Base-by-base conservation (phyloP, 2,888 invertebrate species). In the Drosophila siamana region DNA sequence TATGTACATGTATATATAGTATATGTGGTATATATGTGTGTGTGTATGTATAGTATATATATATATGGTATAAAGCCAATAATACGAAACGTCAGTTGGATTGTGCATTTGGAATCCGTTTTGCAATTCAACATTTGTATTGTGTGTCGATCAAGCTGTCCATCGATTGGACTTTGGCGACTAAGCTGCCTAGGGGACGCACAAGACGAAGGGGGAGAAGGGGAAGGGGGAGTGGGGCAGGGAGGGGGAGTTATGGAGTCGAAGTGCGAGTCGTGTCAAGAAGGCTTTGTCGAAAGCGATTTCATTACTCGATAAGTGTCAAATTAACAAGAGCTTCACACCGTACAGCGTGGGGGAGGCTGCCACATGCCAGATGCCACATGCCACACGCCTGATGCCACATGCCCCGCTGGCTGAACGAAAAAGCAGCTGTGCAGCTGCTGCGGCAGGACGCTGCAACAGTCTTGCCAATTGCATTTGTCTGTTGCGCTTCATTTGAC, bases 401-500 rank as follows among this genome's bases (percentile, higher is more conserved):
- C 19, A 19, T 19, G 19, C 19, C 19, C n/a, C n/a, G n/a, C n/a
- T n/a, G 36, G 13, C 55, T n/a, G n/a, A n/a, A n/a, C n/a, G n/a
- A 44, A 33, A 57, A 48, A 40, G 57, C 47, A 15, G 33, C 13
- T 2, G 24, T n/a, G 38, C 47, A 11, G 33, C n/a, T 22, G 22
- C 22, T 22, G 22, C 22, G 11, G 54, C 13, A 4, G 33, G 6
- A 13, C 15, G 36, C 26, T 24, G 41, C 51, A 47, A 30, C 19
- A 19, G 52, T 30, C 19, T 28, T 56, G 47, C 46, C 56, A 78
- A 72, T 64, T 70, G 75, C 75, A 68, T 60, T 65, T 74, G 74
- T 52, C 41, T 46, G 72, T 33, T 81, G 69, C 70, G 78, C 73
- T 81, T 78, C 80, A 78, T 73, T 73, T 78, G 62, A 46, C 63